Evolutionary conservation across 2,797 vertebrate species (phyloP).

Genomic region (Pipistrellus kuhlii): DNA sequence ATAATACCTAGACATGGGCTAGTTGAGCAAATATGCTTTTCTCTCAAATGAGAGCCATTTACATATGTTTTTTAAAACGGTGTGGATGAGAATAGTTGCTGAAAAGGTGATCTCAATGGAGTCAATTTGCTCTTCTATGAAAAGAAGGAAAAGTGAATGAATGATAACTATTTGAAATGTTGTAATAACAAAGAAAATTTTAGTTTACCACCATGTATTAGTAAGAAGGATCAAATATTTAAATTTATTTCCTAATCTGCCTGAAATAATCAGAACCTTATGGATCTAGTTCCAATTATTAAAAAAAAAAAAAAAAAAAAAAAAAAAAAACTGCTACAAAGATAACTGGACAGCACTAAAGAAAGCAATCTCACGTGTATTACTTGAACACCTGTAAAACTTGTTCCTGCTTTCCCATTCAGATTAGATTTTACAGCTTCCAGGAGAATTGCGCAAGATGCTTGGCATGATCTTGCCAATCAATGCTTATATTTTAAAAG

Average conservation of each 20-base stretch:
- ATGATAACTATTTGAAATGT: neutral
- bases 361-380: neutral
- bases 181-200: constrained; percentile 8
- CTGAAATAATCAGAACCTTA: constrained; percentile 19
- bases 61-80: neutral
- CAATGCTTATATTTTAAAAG: constrained; percentile 64
- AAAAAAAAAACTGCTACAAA: neutral
- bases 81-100: neutral
- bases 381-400: neutral
- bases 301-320: neutral
- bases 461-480: constrained; percentile 27
- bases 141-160: neutral
- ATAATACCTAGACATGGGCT: neutral
- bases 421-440: constrained; percentile 54
- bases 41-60: neutral
- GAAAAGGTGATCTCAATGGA: neutral
- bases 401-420: constrained; percentile 10
- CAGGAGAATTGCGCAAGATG: constrained; percentile 48
- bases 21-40: neutral
- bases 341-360: neutral
- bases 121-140: neutral
- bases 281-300: neutral
- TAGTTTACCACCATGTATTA: neutral
- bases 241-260: neutral
- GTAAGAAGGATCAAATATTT: neutral